phyloP scores from a whole-genome alignment of 2,113 vertebrate species.

The Trichechus manatus region DNA sequence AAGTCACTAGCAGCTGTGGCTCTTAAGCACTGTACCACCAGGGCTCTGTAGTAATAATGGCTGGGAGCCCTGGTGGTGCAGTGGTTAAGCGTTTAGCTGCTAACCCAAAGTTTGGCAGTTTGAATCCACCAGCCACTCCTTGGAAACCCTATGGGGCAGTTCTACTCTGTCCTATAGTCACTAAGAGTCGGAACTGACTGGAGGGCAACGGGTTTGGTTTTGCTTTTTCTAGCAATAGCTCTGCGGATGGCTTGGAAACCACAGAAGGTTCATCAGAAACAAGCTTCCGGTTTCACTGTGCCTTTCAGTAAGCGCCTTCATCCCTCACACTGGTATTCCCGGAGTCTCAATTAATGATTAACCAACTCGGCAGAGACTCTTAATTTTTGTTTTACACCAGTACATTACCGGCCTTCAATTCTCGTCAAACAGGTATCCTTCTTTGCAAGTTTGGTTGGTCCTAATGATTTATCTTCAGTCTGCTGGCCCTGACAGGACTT shows the following conservation, averaged over 20 bases:
- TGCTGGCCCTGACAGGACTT: neutral
- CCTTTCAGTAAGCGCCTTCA: neutral
- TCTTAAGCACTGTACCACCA: neutral
- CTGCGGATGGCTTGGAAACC: accelerated
- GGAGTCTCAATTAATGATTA: neutral
- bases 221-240: too few relatives aligned
- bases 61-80: too few relatives aligned
- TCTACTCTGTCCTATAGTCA: too few relatives aligned
- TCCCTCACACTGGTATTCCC: accelerated
- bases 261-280: accelerated
- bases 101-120: too few relatives aligned
- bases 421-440: neutral
- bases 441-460: conserved; percentile 62
- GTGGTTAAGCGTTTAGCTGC: too few relatives aligned
- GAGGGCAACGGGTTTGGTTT: too few relatives aligned
- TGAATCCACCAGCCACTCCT: too few relatives aligned
- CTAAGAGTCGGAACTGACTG: too few relatives aligned
- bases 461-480: neutral
- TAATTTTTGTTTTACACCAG: neutral
- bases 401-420: neutral
- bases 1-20: neutral
- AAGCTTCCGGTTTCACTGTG: neutral
- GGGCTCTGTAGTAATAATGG: too few relatives aligned
- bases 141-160: too few relatives aligned
- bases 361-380: neutral